Evolutionary conservation across 2,888 invertebrate genomes (phyloP).

Genomic region (Hydroisotoma schaefferi): DNA sequence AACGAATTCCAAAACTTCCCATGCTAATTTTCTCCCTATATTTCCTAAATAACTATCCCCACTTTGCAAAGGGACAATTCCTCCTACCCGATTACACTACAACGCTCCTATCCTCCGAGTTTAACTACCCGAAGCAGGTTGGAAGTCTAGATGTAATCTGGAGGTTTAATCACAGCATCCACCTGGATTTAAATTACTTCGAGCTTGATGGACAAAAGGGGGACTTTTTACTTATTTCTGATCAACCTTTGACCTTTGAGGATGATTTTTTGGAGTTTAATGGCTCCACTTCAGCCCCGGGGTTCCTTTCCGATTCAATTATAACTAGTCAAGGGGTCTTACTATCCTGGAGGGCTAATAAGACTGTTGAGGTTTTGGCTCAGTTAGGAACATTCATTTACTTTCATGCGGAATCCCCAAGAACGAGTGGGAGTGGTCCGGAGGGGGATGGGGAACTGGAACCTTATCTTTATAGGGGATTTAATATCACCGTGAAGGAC

Average conservation of each 20-base stretch:
- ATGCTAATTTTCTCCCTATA: neutral
- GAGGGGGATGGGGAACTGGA: too few species aligned
- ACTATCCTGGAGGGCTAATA: conserved; percentile 25
- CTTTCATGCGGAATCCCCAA: conserved; percentile 25
- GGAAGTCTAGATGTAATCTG: conserved; percentile 22
- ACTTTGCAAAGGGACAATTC: neutral
- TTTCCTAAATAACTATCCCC: neutral
- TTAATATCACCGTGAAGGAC: conserved; percentile 29
- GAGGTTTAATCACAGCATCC: conserved; percentile 24
- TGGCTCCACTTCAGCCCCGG: neutral
- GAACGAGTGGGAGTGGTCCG: neutral
- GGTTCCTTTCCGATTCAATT: conserved; percentile 15
- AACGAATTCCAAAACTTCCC: neutral
- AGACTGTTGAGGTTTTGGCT: conserved; percentile 18
- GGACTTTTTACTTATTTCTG: conserved; percentile 35
- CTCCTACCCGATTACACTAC: neutral
- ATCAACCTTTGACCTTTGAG: conserved; percentile 16
- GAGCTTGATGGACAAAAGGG: conserved; percentile 34
- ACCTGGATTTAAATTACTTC: conserved; percentile 22
- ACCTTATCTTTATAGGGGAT: conserved; percentile 24
- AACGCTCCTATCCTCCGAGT: conserved; percentile 10
- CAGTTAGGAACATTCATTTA: conserved; percentile 27
- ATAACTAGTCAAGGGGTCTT: conserved; percentile 28
- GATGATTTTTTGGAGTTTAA: conserved; percentile 1
- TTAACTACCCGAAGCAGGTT: conserved; percentile 10